Evolutionary conservation across 2,113 vertebrate species (phyloP).

Genomic region (Chloebia gouldiae): DNA sequence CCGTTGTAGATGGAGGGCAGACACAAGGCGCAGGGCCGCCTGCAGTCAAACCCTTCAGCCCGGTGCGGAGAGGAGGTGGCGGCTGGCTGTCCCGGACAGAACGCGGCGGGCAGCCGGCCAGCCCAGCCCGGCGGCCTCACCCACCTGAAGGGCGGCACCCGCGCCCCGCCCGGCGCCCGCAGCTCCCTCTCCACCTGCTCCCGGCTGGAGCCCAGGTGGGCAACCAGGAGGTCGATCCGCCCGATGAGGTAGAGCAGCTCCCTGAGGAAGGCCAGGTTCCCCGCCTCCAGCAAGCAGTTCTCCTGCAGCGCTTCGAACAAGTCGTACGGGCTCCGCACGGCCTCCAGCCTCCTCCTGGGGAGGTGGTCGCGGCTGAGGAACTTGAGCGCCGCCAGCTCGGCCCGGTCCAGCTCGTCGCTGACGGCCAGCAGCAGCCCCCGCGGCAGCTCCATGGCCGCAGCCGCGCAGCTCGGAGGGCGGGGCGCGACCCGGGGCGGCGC

Average conservation of each 20-base stretch:
- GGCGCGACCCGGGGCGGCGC: fast-evolving
- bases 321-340: not conserved
- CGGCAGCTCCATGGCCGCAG: not conserved
- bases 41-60: not conserved
- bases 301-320: constrained; percentile 61
- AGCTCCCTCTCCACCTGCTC: constrained; percentile 46
- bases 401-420: constrained; percentile 28
- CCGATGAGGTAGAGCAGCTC: constrained; percentile 67
- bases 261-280: constrained; percentile 53
- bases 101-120: fast-evolving
- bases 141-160: constrained; percentile 44
- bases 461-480: fast-evolving
- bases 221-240: constrained; percentile 54
- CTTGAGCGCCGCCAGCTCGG: constrained; percentile 61
- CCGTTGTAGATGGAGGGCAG: not conserved
- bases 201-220: not conserved
- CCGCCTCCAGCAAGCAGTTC: constrained; percentile 23
- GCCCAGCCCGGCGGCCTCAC: not conserved
- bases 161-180: not conserved
- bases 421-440: not conserved
- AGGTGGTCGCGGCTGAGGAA: constrained; percentile 68
- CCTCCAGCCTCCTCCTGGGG: constrained; percentile 35
- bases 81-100: too few relatives aligned
- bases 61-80: fast-evolving
- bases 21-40: not conserved